Evolutionary conservation across 2,113 vertebrate genomes (phyloP).

Genomic region (Hemibagrus wyckioides): DNA sequence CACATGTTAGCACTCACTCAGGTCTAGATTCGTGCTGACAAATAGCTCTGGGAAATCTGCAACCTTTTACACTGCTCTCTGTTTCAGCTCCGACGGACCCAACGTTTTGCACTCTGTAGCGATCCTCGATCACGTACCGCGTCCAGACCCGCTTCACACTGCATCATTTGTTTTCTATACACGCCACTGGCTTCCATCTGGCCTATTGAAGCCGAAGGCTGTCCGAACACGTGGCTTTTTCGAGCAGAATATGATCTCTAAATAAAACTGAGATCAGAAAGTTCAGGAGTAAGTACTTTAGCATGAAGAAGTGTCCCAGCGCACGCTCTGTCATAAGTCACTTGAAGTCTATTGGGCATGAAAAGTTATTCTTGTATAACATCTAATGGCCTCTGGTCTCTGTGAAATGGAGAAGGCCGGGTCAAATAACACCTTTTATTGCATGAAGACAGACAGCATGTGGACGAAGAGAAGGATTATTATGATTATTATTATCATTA

Average conservation of each 20-base stretch:
- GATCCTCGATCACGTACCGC: neutral
- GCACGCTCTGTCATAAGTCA: conserved; percentile 65
- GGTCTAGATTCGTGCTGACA: conserved; percentile 21
- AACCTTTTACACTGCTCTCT: conserved; percentile 10
- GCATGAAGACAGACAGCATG: conserved; percentile 64
- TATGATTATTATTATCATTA: conserved; percentile 59
- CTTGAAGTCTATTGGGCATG: conserved; percentile 78
- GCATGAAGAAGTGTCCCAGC: conserved; percentile 40
- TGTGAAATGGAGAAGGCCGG: conserved; percentile 66
- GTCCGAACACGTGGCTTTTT: conserved; percentile 55
- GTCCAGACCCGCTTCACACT: conserved; percentile 22
- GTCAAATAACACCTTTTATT: conserved; percentile 73
- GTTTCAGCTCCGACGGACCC: neutral
- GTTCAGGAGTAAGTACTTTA: conserved; percentile 43
- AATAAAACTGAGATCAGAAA: conserved; percentile 54
- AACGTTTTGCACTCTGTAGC: conserved; percentile 8
- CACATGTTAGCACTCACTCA: conserved; percentile 24
- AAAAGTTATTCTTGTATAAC: conserved; percentile 78
- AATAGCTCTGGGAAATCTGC: conserved; percentile 25
- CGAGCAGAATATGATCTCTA: conserved; percentile 63
- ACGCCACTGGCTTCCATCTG: conserved; percentile 34
- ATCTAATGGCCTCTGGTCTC: conserved; percentile 72
- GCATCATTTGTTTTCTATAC: conserved; percentile 45
- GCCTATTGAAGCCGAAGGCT: conserved; percentile 35
- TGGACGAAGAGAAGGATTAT: conserved; percentile 62